These are phyloP conservation scores for Yponomeuta evonymella DNA, from an alignment of 2,888 invertebrate genomes.

Conservation along the genomic window DNA sequence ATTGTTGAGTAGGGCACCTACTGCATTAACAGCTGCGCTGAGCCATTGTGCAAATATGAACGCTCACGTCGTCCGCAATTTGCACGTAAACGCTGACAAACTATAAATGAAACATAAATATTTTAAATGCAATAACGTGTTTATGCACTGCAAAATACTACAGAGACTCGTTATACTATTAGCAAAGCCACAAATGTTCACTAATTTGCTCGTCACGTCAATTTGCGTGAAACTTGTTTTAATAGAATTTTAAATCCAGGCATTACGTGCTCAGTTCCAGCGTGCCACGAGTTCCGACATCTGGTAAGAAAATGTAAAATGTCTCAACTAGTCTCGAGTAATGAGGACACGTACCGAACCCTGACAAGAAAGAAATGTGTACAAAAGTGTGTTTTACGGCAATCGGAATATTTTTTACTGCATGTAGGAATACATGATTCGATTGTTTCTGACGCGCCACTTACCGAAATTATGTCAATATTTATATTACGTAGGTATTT, in stretches of 20 bases:
- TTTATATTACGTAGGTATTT: too few species aligned
- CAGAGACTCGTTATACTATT: background rate
- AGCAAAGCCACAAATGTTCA: background rate
- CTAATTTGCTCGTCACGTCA: conserved; percentile 2
- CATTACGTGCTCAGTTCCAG: background rate
- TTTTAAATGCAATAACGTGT: conserved; percentile 3
- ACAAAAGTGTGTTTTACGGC: conserved; percentile 36
- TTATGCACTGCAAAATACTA: background rate
- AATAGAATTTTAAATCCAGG: background rate
- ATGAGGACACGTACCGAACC: conserved; percentile 51
- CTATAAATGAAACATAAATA: conserved; percentile 10
- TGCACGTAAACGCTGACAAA: conserved; percentile 2
- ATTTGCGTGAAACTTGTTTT: background rate
- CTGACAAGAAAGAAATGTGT: conserved; percentile 51
- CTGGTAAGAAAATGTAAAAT: conserved; percentile 11
- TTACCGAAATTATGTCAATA: too few species aligned
- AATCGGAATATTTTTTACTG: conserved; percentile 39
- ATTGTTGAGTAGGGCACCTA: conserved; percentile 51
- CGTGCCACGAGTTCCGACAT: background rate
- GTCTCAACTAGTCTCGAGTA: conserved; percentile 32
- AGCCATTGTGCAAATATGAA: conserved; percentile 47
- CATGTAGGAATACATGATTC: conserved; percentile 20
- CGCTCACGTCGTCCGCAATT: conserved; percentile 28
- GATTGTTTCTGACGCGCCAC: conserved; percentile 16
- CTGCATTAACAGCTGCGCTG: conserved; percentile 42